Conservation (phyloP, 2,888 invertebrate genomes). For the Ptycholaimellus sp. region DNA sequence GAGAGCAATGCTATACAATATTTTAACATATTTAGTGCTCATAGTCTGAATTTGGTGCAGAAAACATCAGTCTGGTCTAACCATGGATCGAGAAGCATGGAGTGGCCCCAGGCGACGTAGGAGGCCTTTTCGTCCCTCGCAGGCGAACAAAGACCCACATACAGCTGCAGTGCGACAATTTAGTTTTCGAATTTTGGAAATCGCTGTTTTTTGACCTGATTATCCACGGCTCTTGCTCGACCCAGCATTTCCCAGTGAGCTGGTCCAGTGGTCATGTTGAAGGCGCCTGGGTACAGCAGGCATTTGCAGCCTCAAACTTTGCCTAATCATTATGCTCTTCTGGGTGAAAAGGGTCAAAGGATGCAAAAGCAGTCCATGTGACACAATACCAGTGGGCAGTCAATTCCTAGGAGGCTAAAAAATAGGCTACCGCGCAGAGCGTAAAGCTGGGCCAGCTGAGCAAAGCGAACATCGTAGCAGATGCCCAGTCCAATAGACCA, state of each 20-base stretch:
- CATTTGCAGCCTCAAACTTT: constrained; percentile 46
- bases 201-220: constrained; percentile 36
- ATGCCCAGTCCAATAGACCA: constrained; percentile 66
- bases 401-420: too few relatives aligned
- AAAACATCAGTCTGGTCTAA: too few relatives aligned
- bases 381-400: too few relatives aligned
- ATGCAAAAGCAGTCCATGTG: too few relatives aligned
- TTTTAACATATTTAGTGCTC: too few relatives aligned
- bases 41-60: too few relatives aligned
- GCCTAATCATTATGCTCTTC: too few relatives aligned
- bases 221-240: constrained; percentile 56
- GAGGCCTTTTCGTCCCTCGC: constrained; percentile 46
- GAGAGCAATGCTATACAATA: too few relatives aligned
- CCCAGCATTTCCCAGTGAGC: constrained; percentile 68
- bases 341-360: too few relatives aligned
- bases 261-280: constrained; percentile 85
- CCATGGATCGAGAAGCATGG: constrained; percentile 56
- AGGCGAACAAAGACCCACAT: constrained; percentile 57
- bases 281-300: constrained; percentile 72
- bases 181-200: neutral
- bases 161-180: constrained; percentile 25
- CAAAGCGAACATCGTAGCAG: constrained; percentile 77
- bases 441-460: constrained; percentile 48
- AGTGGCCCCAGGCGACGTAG: constrained; percentile 72
- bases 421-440: constrained; percentile 27